Evolutionary conservation across 1,140 invertebrate genomes (phyloP).

Genomic region (Heliconius himera): DNA sequence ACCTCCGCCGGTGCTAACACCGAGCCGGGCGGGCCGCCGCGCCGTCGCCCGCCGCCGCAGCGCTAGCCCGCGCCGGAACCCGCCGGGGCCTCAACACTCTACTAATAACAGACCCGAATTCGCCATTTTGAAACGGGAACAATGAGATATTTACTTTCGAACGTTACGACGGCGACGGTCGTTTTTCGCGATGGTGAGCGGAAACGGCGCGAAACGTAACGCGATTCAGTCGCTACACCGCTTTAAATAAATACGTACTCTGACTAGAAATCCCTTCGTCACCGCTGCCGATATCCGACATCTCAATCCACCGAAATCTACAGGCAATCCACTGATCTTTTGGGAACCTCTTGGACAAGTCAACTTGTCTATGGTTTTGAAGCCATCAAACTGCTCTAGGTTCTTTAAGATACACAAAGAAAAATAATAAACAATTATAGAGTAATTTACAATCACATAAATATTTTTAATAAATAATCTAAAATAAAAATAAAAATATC

Average conservation of each 20-base stretch:
- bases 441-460: not conserved
- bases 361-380: slow-evolving; percentile 73
- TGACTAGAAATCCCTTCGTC: slow-evolving; percentile 87
- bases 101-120: slow-evolving; percentile 70
- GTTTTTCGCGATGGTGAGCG: slow-evolving; percentile 52
- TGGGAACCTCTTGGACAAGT: slow-evolving; percentile 74
- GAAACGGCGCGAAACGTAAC: slow-evolving; percentile 56
- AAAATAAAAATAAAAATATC: not conserved
- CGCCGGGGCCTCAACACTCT: slow-evolving; percentile 56
- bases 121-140: slow-evolving; percentile 82
- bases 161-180: slow-evolving; percentile 59
- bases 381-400: slow-evolving; percentile 66
- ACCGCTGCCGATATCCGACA: slow-evolving; percentile 88
- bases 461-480: not conserved
- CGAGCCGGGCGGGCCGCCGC: slow-evolving; percentile 62
- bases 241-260: slow-evolving; percentile 84
- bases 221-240: slow-evolving; percentile 51
- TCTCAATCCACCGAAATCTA: slow-evolving; percentile 83
- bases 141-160: slow-evolving; percentile 81
- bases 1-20: slow-evolving; percentile 66
- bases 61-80: slow-evolving; percentile 56
- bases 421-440: slow-evolving; percentile 7
- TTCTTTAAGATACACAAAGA: slow-evolving; percentile 47
- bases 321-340: slow-evolving; percentile 78
- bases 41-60: slow-evolving; percentile 57